Evolutionary conservation across 2,888 invertebrate species (phyloP).

Genomic region (Brachyopa scutellaris): DNA sequence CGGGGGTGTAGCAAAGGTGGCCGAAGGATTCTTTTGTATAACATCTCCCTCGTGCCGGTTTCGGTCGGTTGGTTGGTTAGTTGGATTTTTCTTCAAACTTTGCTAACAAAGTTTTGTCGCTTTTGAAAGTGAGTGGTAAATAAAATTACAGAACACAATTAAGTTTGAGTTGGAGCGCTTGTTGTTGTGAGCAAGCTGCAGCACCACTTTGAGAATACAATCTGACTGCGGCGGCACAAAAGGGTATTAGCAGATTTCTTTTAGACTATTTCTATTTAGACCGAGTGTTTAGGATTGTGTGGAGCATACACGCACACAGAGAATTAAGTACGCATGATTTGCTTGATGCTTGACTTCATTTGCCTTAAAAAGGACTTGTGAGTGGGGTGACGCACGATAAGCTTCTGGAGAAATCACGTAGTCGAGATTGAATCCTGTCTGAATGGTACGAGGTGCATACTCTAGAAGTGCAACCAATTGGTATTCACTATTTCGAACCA

Average conservation of each 20-base stretch:
- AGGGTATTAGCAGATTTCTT: conserved; percentile 50
- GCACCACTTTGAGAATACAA: conserved; percentile 46
- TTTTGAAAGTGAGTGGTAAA: conserved; percentile 69
- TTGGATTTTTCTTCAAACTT: conserved; percentile 55
- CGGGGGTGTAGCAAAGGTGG: neutral
- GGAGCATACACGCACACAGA: neutral
- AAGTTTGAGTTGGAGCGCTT: conserved; percentile 31
- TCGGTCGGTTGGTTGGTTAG: neutral
- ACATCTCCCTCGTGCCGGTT: conserved; percentile 7
- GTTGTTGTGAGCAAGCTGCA: conserved; percentile 20
- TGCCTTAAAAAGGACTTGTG: conserved; percentile 17
- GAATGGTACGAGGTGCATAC: conserved; percentile 45
- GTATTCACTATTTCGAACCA: conserved; percentile 47
- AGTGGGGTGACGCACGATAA: conserved; percentile 6
- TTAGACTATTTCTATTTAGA: conserved; percentile 4
- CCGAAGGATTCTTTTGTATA: conserved; percentile 51
- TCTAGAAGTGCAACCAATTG: conserved; percentile 9
- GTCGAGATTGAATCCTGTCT: conserved; percentile 56
- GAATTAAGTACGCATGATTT: conserved; percentile 51
- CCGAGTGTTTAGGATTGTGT: conserved; percentile 24
- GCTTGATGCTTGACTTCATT: conserved; percentile 62
- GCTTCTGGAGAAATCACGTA: conserved; percentile 4
- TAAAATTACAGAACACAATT: conserved; percentile 69
- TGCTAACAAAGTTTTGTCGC: conserved; percentile 68
- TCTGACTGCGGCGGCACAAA: neutral